phyloP scores from a whole-genome alignment of 1,140 invertebrate genomes.

The Nasonia longicornis region DNA sequence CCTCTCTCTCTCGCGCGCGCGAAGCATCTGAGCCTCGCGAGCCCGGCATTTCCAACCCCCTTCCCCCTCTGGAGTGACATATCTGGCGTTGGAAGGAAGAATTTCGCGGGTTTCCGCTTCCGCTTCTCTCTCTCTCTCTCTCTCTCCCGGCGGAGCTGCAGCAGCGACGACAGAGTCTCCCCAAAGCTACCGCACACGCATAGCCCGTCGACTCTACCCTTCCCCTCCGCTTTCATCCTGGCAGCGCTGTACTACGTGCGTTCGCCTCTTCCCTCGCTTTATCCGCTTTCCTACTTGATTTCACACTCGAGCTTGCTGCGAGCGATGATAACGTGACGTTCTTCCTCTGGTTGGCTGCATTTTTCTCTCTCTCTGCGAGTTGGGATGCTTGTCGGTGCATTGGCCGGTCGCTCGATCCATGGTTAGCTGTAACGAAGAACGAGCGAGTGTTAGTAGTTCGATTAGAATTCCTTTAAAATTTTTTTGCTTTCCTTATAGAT shows the following conservation, averaged over 20 bases:
- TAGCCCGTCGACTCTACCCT: background rate
- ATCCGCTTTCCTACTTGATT: slow-evolving; percentile 30
- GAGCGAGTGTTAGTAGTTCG: too few species aligned
- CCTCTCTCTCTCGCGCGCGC: background rate
- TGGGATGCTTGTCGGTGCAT: background rate
- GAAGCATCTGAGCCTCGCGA: background rate
- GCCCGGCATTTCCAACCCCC: background rate
- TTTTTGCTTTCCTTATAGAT: too few species aligned
- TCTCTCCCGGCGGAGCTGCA: too few species aligned
- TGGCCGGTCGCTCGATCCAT: background rate
- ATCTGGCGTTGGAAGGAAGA: background rate
- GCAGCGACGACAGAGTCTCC: background rate
- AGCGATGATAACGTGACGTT: slow-evolving; percentile 1
- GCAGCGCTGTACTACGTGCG: background rate
- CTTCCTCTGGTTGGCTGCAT: background rate
- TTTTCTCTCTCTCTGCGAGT: background rate
- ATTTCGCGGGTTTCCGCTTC: background rate
- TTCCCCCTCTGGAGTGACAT: background rate
- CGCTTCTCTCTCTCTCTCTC: background rate
- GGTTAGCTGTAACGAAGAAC: background rate
- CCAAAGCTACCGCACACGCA: background rate
- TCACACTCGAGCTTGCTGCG: slow-evolving; percentile 7
- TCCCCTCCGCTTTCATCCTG: background rate
- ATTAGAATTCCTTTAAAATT: too few species aligned
- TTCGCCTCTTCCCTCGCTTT: background rate